Evolutionary conservation across 2,113 vertebrate genomes (phyloP), one percentile per base, ranked within the genome.

Genomic region (Myotis brandtii): DNA sequence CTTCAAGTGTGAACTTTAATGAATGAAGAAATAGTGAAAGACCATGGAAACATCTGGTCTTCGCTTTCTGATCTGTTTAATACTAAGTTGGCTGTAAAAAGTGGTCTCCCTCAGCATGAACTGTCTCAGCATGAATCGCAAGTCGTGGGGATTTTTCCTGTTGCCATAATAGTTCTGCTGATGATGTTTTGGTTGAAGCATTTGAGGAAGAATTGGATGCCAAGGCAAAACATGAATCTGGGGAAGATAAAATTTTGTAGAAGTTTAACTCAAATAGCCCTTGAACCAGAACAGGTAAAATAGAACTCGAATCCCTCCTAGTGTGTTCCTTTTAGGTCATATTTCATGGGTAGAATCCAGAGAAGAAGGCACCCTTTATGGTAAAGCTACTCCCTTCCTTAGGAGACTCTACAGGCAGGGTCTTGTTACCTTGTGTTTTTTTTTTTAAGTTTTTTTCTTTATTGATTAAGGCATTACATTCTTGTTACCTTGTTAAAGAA

Each of bases 281-380:
- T 97, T 4, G 99, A 99, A 89, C 99, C 99, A 94, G 98, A 99
- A 72, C 99, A 99, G 99, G 99, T 99, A 81, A 98, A 89, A 59
- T 40, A 62, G 94, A 69, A 56, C 40, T 34, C 30, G 25, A 17
- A 18, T 25, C 20, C 2, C 25, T 87, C 66, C 64, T 23, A 20
- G 6, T 48, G 32, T 64, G 14, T 64, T 67, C n/a, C 83, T 72
- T 62, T 18, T 18, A 30, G 56, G 8, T 54, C 32, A 18, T 16
- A 1, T 79, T 86, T 84, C 56, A 20, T 18, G 37, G 86, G 25
- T 20, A n/a, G 48, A n/a, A 70, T 34, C 20, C 54, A 23, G 20
- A 88, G 81, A 67, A 75, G 67, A 79, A 73, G 32, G 77, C 32
- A 43, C 48, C 79, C 69, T 91, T 52, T 69, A 18, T 59, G 34